Conservation (phyloP, 2,888 invertebrate species). For the Zeuzera pyrina region DNA sequence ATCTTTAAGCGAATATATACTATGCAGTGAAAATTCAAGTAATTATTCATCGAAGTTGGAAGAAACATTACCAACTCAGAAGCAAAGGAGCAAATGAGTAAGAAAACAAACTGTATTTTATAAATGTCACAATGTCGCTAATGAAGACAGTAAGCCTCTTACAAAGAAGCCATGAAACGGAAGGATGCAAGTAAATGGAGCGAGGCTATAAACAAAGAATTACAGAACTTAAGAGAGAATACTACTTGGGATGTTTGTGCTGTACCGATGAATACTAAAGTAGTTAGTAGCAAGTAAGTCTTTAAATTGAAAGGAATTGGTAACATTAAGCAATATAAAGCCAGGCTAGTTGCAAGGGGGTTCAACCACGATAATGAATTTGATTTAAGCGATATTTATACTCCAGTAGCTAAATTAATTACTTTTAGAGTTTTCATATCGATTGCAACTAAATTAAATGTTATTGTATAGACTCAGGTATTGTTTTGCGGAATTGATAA, state of each 20-base stretch:
- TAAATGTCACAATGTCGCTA: constrained; percentile 8
- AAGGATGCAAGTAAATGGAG: constrained; percentile 11
- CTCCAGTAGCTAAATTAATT: constrained; percentile 9
- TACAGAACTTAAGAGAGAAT: constrained; percentile 10
- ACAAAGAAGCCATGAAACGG: constrained; percentile 14
- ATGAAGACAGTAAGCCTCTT: constrained; percentile 9
- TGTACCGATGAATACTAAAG: constrained; percentile 6
- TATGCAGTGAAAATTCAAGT: background rate
- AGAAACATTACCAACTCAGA: too few relatives aligned
- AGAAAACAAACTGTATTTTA: constrained; percentile 9
- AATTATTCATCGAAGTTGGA: too few relatives aligned
- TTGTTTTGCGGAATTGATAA: too few relatives aligned
- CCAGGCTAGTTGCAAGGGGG: constrained; percentile 14
- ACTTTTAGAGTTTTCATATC: constrained; percentile 3
- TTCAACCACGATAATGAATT: constrained; percentile 13
- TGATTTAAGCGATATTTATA: constrained; percentile 12
- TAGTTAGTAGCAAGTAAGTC: constrained; percentile 18
- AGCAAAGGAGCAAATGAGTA: too few relatives aligned
- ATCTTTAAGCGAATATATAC: too few relatives aligned
- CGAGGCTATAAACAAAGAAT: constrained; percentile 10
- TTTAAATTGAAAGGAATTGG: constrained; percentile 15
- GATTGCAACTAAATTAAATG: background rate
- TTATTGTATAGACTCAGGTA: too few relatives aligned
- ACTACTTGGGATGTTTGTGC: constrained; percentile 9
- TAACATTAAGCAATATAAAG: constrained; percentile 10